A percentile compares a stretch with the other conserved stretches of the same genome.
Evolutionary conservation across 2,113 vertebrate genomes (phyloP).

Genomic region (Megalops atlanticus): DNA sequence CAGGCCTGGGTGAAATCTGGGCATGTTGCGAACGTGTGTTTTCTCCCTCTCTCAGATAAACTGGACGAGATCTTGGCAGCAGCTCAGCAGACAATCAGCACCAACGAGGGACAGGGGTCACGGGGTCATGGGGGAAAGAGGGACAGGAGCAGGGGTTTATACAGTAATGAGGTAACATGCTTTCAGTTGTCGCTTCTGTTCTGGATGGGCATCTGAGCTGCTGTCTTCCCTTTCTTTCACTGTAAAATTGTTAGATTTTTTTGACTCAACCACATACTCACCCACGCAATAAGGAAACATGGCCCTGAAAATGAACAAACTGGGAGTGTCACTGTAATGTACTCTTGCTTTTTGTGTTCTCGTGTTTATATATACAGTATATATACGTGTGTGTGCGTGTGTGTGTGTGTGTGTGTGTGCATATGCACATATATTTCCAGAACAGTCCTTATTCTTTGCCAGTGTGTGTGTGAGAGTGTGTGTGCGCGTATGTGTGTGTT

Average conservation of each 20-base stretch:
- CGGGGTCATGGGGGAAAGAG: constrained; percentile 78
- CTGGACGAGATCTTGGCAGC: constrained; percentile 90
- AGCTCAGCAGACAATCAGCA: constrained; percentile 89
- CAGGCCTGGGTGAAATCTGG: no score
- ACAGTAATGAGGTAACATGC: constrained; percentile 78
- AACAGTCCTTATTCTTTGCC: background rate
- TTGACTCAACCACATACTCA: no score
- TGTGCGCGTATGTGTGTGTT: background rate
- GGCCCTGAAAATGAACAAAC: no score
- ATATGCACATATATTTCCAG: background rate
- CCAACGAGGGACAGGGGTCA: constrained; percentile 77
- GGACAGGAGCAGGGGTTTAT: constrained; percentile 77
- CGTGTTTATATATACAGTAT: background rate
- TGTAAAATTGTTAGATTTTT: no score
- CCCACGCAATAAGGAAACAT: no score
- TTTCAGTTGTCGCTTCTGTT: no score
- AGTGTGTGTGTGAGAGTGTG: background rate
- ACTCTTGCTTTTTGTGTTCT: background rate
- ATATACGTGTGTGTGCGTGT: constrained; percentile 18
- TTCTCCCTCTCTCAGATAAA: constrained; percentile 75
- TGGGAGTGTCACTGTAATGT: no score
- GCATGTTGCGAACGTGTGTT: no score
- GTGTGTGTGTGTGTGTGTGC: constrained; percentile 10
- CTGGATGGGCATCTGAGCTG: no score
- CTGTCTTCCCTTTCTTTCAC: no score